Percentiles rank a stretch among this genome's conserved stretches.
Evolutionary conservation across 2,113 vertebrate genomes (phyloP).

Genomic region (Notothenia coriiceps): DNA sequence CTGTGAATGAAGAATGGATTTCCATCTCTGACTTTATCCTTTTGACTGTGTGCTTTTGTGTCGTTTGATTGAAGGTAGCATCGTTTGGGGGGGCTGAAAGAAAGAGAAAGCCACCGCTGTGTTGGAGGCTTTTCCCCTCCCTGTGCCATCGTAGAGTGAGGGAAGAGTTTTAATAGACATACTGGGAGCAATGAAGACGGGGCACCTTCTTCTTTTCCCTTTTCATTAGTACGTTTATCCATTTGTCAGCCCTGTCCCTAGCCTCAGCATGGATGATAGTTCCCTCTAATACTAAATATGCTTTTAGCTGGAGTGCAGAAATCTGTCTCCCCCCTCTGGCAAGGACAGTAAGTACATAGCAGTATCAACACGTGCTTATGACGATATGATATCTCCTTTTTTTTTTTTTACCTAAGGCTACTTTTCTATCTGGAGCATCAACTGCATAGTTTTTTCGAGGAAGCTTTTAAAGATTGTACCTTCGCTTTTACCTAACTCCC

Average conservation of each 20-base stretch:
- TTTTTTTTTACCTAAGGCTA: too few relatives aligned
- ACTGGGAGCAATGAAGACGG: conserved; percentile 47
- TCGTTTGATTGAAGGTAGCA: conserved; percentile 67
- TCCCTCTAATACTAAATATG: conserved; percentile 5
- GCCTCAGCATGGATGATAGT: conserved; percentile 14
- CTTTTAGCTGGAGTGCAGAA: not conserved
- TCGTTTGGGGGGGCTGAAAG: conserved; percentile 60
- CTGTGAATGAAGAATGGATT: conserved; percentile 64
- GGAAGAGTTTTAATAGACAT: conserved; percentile 68
- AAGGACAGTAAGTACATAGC: too few relatives aligned
- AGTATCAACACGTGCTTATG: too few relatives aligned
- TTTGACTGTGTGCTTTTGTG: conserved; percentile 72
- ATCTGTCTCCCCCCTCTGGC: too few relatives aligned
- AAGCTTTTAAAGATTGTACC: too few relatives aligned
- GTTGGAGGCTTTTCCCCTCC: conserved; percentile 47
- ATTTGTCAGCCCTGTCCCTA: conserved; percentile 28
- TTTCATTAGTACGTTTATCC: conserved; percentile 49
- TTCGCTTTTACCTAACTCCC: too few relatives aligned
- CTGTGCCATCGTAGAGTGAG: conserved; percentile 30
- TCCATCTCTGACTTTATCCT: conserved; percentile 70
- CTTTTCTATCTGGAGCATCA: too few relatives aligned
- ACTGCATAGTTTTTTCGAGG: too few relatives aligned
- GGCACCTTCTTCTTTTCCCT: not conserved
- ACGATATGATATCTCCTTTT: too few relatives aligned
- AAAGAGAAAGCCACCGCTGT: conserved; percentile 54